These are phyloP conservation scores for Paragorgia papillata DNA, from an alignment of 92 coral and sea anemone species.

Conservation along the genomic window DNA sequence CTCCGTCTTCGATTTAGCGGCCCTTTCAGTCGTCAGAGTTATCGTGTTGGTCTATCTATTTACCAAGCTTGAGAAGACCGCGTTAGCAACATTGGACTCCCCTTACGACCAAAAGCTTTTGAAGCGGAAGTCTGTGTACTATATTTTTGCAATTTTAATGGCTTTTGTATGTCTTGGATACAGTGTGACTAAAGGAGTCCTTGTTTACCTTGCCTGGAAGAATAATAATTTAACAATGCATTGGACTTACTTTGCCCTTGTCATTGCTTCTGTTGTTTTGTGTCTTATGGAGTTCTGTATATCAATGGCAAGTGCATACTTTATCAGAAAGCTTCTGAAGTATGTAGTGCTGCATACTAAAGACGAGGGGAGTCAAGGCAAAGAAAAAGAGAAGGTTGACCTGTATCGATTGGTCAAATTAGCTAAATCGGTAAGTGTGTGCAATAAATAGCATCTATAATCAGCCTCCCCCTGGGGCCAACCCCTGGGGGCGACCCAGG, in stretches of 20 bases:
- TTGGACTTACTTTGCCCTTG: conserved; percentile 68
- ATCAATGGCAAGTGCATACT: conserved; percentile 66
- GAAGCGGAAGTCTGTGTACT: conserved; percentile 57
- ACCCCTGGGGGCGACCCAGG: too few species aligned
- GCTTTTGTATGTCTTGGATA: conserved; percentile 74
- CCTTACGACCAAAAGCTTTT: conserved; percentile 68
- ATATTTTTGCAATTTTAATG: conserved; percentile 59
- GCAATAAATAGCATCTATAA: too few species aligned
- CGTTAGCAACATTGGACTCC: conserved; percentile 65
- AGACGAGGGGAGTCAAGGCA: conserved; percentile 41
- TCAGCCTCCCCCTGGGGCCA: too few species aligned
- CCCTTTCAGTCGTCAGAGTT: conserved; percentile 67
- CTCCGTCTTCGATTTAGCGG: conserved; percentile 82
- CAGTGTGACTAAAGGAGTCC: conserved; percentile 79
- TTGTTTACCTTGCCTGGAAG: conserved; percentile 64
- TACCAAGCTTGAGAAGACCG: conserved; percentile 61
- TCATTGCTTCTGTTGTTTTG: conserved; percentile 67
- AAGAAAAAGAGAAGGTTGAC: conserved; percentile 65
- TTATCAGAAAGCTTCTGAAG: conserved; percentile 68
- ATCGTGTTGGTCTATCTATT: conserved; percentile 62
- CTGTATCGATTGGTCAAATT: conserved; percentile 69
- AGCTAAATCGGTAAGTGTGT: conserved; percentile 88
- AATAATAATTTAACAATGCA: conserved; percentile 69
- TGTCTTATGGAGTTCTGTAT: conserved; percentile 63
- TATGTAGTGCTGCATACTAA: conserved; percentile 65